A percentile compares a stretch with the other conserved stretches of the same genome.
These are phyloP conservation scores for Phylloscopus trochilus DNA, from an alignment of 2,113 vertebrate species.

Conservation along the genomic window DNA sequence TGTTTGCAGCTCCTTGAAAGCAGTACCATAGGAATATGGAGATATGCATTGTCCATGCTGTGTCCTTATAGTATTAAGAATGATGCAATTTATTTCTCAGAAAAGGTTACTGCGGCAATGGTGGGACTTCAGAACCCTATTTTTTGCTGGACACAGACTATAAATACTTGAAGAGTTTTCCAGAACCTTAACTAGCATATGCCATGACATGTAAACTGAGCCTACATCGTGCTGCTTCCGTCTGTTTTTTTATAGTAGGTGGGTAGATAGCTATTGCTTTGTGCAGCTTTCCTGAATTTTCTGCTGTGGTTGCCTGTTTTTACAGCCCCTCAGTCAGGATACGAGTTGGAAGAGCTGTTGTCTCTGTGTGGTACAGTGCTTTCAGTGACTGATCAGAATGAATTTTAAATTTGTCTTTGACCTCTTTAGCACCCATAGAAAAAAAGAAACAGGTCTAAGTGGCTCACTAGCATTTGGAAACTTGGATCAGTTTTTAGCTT, in stretches of 20 bases:
- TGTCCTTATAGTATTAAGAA: neutral
- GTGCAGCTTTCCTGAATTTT: neutral
- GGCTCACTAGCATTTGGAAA: neutral
- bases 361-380: neutral
- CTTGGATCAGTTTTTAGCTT: neutral
- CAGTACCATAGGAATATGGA: neutral
- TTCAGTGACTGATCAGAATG: neutral
- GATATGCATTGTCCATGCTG: fast-evolving
- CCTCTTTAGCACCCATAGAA: neutral
- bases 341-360: neutral
- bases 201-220: neutral
- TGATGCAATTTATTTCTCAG: neutral
- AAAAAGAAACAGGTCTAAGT: neutral
- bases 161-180: slow-evolving; percentile 12
- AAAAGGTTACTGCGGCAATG: neutral
- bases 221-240: neutral
- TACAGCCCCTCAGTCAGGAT: neutral
- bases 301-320: neutral
- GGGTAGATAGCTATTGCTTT: neutral
- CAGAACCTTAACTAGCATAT: neutral
- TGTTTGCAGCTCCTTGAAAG: neutral
- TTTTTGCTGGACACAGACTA: neutral
- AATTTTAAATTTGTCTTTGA: neutral
- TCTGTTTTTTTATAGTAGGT: neutral
- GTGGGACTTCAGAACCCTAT: neutral